A percentile compares a stretch with the other conserved stretches of the same genome.
Evolutionary conservation across 2,888 invertebrate species (phyloP).

Genomic region (Tachina grossa): DNA sequence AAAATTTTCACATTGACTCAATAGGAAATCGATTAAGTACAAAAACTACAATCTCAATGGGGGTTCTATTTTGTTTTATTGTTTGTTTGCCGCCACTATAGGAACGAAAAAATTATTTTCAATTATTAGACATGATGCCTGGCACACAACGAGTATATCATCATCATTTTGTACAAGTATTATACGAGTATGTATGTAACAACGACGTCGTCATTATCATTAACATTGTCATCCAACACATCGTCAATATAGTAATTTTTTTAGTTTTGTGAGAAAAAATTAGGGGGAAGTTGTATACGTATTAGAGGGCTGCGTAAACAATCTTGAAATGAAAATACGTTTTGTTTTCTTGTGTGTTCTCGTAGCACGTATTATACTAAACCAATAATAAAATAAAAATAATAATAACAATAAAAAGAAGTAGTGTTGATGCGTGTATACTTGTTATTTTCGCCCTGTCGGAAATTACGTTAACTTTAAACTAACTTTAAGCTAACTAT

Average conservation of each 20-base stretch:
- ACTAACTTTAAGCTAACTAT: too few relatives aligned
- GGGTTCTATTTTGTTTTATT: constrained; percentile 21
- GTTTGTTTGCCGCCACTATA: constrained; percentile 41
- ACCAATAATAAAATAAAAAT: too few relatives aligned
- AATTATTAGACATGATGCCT: constrained; percentile 65
- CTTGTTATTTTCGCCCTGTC: too few relatives aligned
- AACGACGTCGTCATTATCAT: constrained; percentile 22
- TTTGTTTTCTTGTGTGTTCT: too few relatives aligned
- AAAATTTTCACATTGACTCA: constrained; percentile 32
- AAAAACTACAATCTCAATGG: constrained; percentile 36
- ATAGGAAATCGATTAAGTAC: constrained; percentile 43
- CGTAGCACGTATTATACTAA: too few relatives aligned
- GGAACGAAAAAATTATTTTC: constrained; percentile 59
- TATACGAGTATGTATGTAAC: not conserved
- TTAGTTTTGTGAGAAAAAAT: not conserved
- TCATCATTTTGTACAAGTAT: constrained; percentile 1
- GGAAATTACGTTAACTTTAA: too few relatives aligned
- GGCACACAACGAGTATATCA: constrained; percentile 47
- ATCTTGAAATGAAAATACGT: too few relatives aligned
- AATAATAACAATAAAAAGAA: too few relatives aligned
- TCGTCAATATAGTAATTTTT: not conserved
- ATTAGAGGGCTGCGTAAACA: too few relatives aligned
- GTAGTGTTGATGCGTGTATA: too few relatives aligned
- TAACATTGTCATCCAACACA: constrained; percentile 18
- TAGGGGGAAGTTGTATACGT: constrained; percentile 19